Evolutionary conservation across 2,797 vertebrate genomes (phyloP).

Genomic region (Scolopax rusticola): DNA sequence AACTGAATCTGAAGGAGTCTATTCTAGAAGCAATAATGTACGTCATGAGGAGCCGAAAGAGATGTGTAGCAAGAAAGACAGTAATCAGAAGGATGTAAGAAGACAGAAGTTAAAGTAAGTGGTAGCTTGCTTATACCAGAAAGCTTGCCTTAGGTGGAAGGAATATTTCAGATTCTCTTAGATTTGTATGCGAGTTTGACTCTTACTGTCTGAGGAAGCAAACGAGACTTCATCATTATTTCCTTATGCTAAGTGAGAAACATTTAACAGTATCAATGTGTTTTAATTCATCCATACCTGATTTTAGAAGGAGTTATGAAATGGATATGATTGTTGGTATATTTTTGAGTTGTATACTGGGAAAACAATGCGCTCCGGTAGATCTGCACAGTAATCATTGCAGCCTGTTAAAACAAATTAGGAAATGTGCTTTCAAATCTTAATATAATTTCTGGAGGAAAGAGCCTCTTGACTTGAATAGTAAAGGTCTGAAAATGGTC

Average conservation of each 20-base stretch:
- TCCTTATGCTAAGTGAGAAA: not conserved
- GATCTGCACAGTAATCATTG: slow-evolving; percentile 2
- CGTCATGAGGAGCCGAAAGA: not conserved
- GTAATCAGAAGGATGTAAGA: not conserved
- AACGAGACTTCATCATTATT: not conserved
- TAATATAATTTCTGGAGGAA: slow-evolving; percentile 51
- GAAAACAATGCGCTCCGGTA: not conserved
- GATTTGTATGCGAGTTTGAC: not conserved
- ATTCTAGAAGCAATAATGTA: not conserved
- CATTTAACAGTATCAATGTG: not conserved
- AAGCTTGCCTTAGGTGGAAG: not conserved
- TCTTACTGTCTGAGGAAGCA: not conserved
- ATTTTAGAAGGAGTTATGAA: not conserved
- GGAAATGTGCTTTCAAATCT: slow-evolving; percentile 47
- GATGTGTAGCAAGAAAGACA: not conserved
- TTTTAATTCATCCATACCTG: not conserved
- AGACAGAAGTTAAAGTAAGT: not conserved
- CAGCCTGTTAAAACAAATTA: slow-evolving; percentile 47
- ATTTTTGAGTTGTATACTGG: not conserved
- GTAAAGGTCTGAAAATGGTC: slow-evolving; percentile 69
- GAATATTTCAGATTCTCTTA: not conserved
- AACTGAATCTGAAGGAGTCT: not conserved
- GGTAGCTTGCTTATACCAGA: not conserved
- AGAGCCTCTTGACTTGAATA: slow-evolving; percentile 56
- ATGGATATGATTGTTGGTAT: not conserved